Evolutionary conservation across 2,113 vertebrate genomes (phyloP), one percentile per base, ranked within the genome.

Genomic region (Campylomormyrus tamandua): DNA sequence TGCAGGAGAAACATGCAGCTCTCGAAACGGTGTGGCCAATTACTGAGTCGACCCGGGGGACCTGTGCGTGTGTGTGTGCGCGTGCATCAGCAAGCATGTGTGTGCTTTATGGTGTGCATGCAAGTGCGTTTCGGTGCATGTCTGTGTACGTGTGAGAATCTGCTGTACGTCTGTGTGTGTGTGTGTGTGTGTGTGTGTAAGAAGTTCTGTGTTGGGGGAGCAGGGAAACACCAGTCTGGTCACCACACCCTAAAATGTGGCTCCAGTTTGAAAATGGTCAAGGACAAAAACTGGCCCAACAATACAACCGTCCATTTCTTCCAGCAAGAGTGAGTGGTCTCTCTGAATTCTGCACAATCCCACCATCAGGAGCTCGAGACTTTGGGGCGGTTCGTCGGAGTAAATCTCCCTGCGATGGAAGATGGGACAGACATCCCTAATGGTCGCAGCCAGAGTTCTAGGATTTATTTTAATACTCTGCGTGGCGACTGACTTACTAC

Each of bases 381-480:
- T 95, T 95, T 93, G 27, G 50, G 49, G 94, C 85, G 94, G 95
- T 95, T 91, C 93, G 93, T 93, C 94, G 93, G 94, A 95, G 95
- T 95, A 95, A 96, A 94, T 94, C 94, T 94, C 94, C 95, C 94
- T 92, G 95, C 94, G 94, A 95, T 92, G 90, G 94, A 94, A 95
- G 95, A 95, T 94, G 94, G 93, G 90, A 90, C 91, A 93, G 94
- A 95, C 95, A 95, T 95, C 95, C 94, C 94, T 94, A 90, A 70
- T n/a, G 92, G 91, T 92, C 92, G 91, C 91, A 93, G 92, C 93
- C 93, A 92, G 92, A 91, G 27, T 24, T 66, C 39, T 45, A 45
- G 35, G 35, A 45, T 88, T 88, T 88, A 66, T 94, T 92, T 93
- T 92, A 91, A 92, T 93, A 92, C 83, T 66, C 91, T 50, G 89